Evolutionary conservation across 2,888 invertebrate genomes (phyloP), one percentile per base, ranked within the genome.

Genomic region (Amphipyra berbera): DNA sequence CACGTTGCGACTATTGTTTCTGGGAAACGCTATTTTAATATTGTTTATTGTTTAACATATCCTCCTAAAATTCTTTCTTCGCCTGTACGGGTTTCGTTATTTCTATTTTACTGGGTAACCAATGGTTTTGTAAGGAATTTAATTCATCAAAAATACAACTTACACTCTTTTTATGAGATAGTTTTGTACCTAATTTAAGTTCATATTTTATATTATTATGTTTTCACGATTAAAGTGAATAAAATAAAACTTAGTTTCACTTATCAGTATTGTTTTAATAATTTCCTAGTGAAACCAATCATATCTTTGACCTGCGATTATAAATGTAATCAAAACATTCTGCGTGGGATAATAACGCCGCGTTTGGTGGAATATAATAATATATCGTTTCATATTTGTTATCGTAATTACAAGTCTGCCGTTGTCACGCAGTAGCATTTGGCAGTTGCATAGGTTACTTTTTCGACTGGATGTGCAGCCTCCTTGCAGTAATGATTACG

Each of bases 171-270:
- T 48, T 41, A 53, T 45, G 33, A 66, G 37, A 55, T 78, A 59
- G 38, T 57, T 64, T 62, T 60, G 15, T 67, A 77, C 41, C n/a
- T 69, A 61, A 52, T 57, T 64, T 71, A 64, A 62, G 68, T 68
- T 69, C 55, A 69, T 70, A 76, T 80, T 83, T 75, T 79, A 65
- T 73, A 30, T 21, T 21, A 30, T 30, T 30, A 80, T 81, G 76
- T 78, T 79, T 78, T 78, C 74, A 71, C 73, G 68, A 73, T 41
- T 69, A 66, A 73, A 82, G 49, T 70, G 64, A 79, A 73, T 76
- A 74, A 76, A 71, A 58, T 33, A 35, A 44, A 38, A 30, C 9
- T 14, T 58, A 38, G 62, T 68, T 58, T 53, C 30, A 27, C 52
- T 44, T 46, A 55, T 52, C 44, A 49, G 12, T 62, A 6, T 63